Conservation (phyloP, 2,888 invertebrate species). For the Isoperla grammatica region DNA sequence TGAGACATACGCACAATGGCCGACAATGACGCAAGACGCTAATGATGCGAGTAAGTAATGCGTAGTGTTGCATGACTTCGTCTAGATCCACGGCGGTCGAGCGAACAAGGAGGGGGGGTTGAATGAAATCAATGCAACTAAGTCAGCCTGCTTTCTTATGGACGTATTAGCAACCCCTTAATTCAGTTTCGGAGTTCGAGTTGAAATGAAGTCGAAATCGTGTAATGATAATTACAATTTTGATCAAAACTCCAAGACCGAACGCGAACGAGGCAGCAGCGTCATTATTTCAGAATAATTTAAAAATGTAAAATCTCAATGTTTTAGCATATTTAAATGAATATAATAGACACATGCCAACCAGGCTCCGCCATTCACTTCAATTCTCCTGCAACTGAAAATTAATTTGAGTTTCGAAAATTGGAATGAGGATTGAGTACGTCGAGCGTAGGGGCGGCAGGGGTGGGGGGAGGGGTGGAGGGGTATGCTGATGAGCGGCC, state of each 20-base stretch:
- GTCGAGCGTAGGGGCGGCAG: constrained; percentile 1
- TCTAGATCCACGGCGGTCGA: too few relatives aligned
- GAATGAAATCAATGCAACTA: too few relatives aligned
- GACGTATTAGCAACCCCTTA: too few relatives aligned
- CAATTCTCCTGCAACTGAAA: constrained; percentile 18
- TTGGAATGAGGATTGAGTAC: constrained; percentile 23
- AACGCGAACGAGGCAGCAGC: not conserved
- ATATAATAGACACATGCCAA: constrained; percentile 17
- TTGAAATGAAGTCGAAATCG: constrained; percentile 11
- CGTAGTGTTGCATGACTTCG: too few relatives aligned
- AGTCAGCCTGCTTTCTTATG: too few relatives aligned
- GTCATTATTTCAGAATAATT: constrained; percentile 11
- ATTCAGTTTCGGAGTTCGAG: constrained; percentile 11
- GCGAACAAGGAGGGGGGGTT: too few relatives aligned
- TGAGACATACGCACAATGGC: too few relatives aligned
- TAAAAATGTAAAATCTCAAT: constrained; percentile 11
- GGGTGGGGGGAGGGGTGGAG: not conserved
- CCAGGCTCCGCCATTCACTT: constrained; percentile 11
- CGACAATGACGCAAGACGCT: too few relatives aligned
- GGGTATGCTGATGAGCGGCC: constrained; percentile 22
- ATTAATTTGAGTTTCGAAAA: constrained; percentile 20
- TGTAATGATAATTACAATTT: constrained; percentile 20
- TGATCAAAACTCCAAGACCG: constrained; percentile 4
- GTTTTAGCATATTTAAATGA: constrained; percentile 20
- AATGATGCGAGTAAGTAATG: too few relatives aligned